Base-by-base conservation (phyloP, 2,113 vertebrate genomes). In the Triplophysa tibetana region DNA sequence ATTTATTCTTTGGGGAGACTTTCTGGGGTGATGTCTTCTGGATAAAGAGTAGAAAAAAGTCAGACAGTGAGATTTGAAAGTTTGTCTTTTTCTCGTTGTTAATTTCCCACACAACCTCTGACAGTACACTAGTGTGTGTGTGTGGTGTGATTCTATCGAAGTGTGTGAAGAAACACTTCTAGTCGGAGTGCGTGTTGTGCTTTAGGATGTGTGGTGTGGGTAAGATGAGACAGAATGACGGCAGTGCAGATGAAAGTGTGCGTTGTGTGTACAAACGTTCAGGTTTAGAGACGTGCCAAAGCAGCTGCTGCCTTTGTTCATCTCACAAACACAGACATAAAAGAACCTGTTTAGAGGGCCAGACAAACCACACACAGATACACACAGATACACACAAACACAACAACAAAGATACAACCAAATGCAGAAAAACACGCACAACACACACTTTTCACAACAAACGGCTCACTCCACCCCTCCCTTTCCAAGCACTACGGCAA, bases 271-370 rank as follows among this genome's bases (percentile, higher is more conserved):
- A 43, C 66, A 63, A 17, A 41, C 3, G 63, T 48, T 29, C 21
- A 62, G 23, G 68, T 56, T 21, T 65, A 41, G 33, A 64, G 73
- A 77, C 58, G 48, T 80, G 77, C 62, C 73, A 80, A 60, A 77
- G 78, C 84, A 82, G 77, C 74, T 82, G 77, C 10, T 70, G 56
- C 77, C 81, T 82, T 85, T 85, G 73, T 85, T 77, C 63, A 76
- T 38, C 80, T 69, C 64, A 77, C 78, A 62, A 78, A 67, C 66
- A 82, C 73, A 79, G 43, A 85, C 83, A 85, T 82, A 70, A 81
- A 84, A 84, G 79, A 69, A 61, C 14, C 65, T 79, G 70, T 78
- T 84, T 78, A 81, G 45, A 63, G 75, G 63, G 56, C 9, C 68
- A 66, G 48, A 69, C 52, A 12, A 50, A 12, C 52, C 61, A 67